Base-by-base conservation (phyloP, 2,888 invertebrate genomes). In the Salticus scenicus region DNA sequence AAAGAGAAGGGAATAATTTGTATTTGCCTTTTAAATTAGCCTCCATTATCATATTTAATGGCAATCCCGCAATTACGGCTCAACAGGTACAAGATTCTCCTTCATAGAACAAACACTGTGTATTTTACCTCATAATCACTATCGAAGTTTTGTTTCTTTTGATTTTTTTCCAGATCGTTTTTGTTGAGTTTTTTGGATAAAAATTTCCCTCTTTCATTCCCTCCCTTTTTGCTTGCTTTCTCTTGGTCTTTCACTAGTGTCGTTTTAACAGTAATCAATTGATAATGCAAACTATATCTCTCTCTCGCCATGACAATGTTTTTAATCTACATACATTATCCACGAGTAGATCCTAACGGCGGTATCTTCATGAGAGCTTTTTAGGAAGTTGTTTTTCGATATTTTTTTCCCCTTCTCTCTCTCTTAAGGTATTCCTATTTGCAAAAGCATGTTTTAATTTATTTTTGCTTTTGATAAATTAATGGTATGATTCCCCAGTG, bases 1-100 rank as follows among this genome's bases (percentile, higher is more conserved):
- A 77, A 84, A 31, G 83, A 84, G 83, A 72, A 76, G 83, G 83
- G 83, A 84, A 84, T 85, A 85, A 85, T 85, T 78, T 85, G 78
- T 85, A 86, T 86, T 86, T 86, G 86, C 86, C 86, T 86, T 86
- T 86, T 74, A 86, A 80, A 86, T 86, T 79, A 86, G 86, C 80
- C 80, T 71, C 80, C 71, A 86, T 86, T 86, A 86, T 71, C 86
- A 86, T 86, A 86, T 86, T 86, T 86, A 86, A 86, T 86, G 86
- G 86, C 86, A 76, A 71, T 71, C 71, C 80, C 86, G 80, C 86
- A 86, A 86, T 86, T 86, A 86, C 75, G 80, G 67, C 75, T 86
- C 86, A 86, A 86, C 86, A 86, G 86, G 86, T 69, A 85, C 84
- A 78, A 37, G 74, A 63, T 70, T 78, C 74, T 78, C 74, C 69